phyloP scores from a whole-genome alignment of 2,888 invertebrate species.

The Nephrocerus scutellatus region DNA sequence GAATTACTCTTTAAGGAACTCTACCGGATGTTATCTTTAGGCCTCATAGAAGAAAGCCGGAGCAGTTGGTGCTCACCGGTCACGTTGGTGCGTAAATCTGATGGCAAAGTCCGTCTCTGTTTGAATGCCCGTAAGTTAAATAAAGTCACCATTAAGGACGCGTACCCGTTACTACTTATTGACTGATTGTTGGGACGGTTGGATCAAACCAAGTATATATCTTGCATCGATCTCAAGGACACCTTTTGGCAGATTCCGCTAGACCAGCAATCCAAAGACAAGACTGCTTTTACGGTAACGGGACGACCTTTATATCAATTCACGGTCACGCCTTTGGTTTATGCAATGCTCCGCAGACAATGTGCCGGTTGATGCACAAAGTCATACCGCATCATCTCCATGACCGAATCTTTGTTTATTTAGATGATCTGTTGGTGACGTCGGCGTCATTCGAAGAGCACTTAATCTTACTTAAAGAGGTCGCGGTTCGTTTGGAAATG shows the following conservation, averaged over 20 bases:
- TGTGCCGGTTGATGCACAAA: conserved; percentile 15
- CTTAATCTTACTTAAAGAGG: neutral
- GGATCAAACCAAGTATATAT: conserved; percentile 12
- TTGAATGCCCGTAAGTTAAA: conserved; percentile 18
- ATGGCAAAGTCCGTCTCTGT: conserved; percentile 12
- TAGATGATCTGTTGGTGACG: conserved; percentile 8
- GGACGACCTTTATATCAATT: conserved; percentile 21
- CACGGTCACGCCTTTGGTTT: conserved; percentile 23
- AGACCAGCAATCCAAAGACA: conserved; percentile 10
- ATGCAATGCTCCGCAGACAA: conserved; percentile 18
- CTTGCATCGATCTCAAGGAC: conserved; percentile 18
- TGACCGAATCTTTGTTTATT: conserved; percentile 8
- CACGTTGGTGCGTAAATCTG: conserved; percentile 11
- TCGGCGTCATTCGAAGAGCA: conserved; percentile 5
- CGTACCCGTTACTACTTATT: conserved; percentile 15
- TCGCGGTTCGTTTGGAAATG: conserved; percentile 1
- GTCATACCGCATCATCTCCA: conserved; percentile 6
- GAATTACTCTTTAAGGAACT: conserved; percentile 25
- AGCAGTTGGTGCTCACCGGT: conserved; percentile 19
- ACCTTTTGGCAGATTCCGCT: conserved; percentile 15
- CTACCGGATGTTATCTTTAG: conserved; percentile 29
- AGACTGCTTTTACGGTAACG: conserved; percentile 29
- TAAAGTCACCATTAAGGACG: conserved; percentile 12
- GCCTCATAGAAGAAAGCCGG: conserved; percentile 28
- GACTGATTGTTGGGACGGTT: conserved; percentile 16